Evolutionary conservation across 1,140 invertebrate species (phyloP).

Genomic region (Trichogramma pretiosum): DNA sequence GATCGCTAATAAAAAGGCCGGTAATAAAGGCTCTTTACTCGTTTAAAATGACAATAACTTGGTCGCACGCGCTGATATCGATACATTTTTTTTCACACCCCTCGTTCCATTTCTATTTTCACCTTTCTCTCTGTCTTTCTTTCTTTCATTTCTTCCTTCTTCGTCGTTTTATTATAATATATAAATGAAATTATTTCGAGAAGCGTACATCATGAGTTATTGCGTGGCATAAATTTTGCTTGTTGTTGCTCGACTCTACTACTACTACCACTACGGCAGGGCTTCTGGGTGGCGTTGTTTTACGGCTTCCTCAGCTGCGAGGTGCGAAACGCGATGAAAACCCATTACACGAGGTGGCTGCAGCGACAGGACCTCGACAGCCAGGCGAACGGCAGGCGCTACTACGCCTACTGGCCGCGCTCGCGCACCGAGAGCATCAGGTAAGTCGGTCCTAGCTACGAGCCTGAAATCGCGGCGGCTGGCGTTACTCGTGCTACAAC

Average conservation of each 20-base stretch:
- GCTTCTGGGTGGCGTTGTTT: conserved; percentile 76
- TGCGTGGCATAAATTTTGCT: too few relatives aligned
- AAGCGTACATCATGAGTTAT: too few relatives aligned
- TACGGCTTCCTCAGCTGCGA: conserved; percentile 91
- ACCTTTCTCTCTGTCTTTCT: neutral
- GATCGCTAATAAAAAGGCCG: too few relatives aligned
- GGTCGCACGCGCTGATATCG: too few relatives aligned
- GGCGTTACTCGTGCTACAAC: neutral
- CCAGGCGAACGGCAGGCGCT: conserved; percentile 52
- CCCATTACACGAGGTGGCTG: conserved; percentile 73
- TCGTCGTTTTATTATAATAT: neutral
- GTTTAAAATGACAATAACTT: too few relatives aligned
- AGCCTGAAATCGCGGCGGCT: neutral
- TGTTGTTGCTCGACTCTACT: too few relatives aligned
- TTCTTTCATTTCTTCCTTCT: neutral
- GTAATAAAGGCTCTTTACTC: too few relatives aligned
- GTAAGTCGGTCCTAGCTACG: conserved; percentile 34
- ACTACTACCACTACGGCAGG: too few relatives aligned
- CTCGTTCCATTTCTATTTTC: neutral
- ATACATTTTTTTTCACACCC: too few relatives aligned
- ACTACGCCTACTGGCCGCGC: conserved; percentile 65
- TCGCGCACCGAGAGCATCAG: conserved; percentile 73
- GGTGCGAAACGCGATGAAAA: conserved; percentile 73
- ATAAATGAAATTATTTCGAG: too few relatives aligned
- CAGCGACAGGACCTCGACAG: conserved; percentile 51